These are phyloP conservation scores for Crenichthys baileyi DNA, from an alignment of 2,797 vertebrate genomes.

Conservation along the genomic window DNA sequence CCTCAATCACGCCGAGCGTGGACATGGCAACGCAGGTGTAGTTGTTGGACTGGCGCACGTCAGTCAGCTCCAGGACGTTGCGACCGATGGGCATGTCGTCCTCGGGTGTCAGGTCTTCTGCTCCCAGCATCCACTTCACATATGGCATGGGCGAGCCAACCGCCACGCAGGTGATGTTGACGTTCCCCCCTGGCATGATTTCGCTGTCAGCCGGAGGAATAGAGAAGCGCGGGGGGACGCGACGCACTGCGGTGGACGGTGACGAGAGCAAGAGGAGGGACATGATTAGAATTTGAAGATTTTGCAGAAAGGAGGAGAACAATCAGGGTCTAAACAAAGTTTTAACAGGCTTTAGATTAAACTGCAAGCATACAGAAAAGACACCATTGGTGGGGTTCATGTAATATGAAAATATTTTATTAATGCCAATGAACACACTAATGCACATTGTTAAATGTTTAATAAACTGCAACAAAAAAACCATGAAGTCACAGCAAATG, in stretches of 20 bases:
- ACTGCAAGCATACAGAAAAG: conserved; percentile 51
- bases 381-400: conserved; percentile 51
- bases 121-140: conserved; percentile 99
- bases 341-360: conserved; percentile 50
- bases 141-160: conserved; percentile 99
- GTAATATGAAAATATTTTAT: conserved; percentile 66
- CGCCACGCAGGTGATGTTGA: conserved; percentile 98
- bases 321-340: conserved; percentile 14
- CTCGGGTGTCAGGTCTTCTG: conserved; percentile 97
- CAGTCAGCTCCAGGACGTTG: conserved; percentile 96
- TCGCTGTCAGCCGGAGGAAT: conserved; percentile 97
- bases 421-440: conserved; percentile 67
- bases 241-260: conserved; percentile 85
- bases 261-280: conserved; percentile 19
- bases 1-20: conserved; percentile 98
- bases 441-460: conserved; percentile 67
- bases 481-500: conserved; percentile 50
- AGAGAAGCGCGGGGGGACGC: conserved; percentile 96
- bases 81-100: conserved; percentile 99
- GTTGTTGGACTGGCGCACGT: conserved; percentile 97
- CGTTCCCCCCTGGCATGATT: conserved; percentile 98
- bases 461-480: conserved; percentile 56
- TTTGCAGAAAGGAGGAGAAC: conserved; percentile 11
- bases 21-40: conserved; percentile 99
- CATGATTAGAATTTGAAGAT: conserved; percentile 34